Percentiles rank a stretch among this genome's conserved stretches.
Evolutionary conservation across 2,888 invertebrate genomes (phyloP).

Genomic region (Pterostichus madidus): DNA sequence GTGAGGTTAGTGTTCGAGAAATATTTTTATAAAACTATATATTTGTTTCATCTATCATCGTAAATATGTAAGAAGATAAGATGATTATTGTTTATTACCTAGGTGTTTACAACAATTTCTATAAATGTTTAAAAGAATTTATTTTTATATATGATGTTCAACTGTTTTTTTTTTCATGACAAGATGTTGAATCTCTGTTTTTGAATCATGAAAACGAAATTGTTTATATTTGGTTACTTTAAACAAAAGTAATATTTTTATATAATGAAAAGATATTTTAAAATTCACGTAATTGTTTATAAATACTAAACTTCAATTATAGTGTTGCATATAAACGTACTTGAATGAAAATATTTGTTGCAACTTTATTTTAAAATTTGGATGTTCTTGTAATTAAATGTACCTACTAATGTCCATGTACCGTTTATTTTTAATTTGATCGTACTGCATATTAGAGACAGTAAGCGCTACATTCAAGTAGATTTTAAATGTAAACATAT

Average conservation of each 20-base stretch:
- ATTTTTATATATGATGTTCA: conserved; percentile 53
- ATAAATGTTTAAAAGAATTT: conserved; percentile 53
- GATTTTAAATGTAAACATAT: conserved; percentile 44
- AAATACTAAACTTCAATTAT: conserved; percentile 5
- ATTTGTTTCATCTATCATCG: conserved; percentile 23
- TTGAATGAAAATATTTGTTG: conserved; percentile 3
- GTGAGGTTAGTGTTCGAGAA: conserved; percentile 56
- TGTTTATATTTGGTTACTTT: conserved; percentile 3
- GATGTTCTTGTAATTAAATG: conserved; percentile 31
- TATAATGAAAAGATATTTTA: conserved; percentile 2
- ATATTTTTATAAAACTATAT: conserved; percentile 55
- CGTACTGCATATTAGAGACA: conserved; percentile 33
- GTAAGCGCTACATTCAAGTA: conserved; percentile 49
- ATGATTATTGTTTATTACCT: conserved; percentile 43
- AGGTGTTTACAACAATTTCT: conserved; percentile 43
- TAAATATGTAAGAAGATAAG: conserved; percentile 40
- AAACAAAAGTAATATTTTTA: conserved; percentile 35
- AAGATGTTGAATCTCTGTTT: conserved; percentile 48
- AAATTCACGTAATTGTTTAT: conserved; percentile 1
- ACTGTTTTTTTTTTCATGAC: conserved; percentile 39
- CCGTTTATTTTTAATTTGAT: conserved; percentile 19
- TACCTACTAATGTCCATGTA: conserved; percentile 26
- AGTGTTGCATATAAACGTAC: not conserved
- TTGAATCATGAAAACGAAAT: conserved; percentile 6
- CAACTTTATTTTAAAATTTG: conserved; percentile 40